Evolutionary conservation across 2,888 invertebrate genomes (phyloP).

Genomic region (Tipula confusa): DNA sequence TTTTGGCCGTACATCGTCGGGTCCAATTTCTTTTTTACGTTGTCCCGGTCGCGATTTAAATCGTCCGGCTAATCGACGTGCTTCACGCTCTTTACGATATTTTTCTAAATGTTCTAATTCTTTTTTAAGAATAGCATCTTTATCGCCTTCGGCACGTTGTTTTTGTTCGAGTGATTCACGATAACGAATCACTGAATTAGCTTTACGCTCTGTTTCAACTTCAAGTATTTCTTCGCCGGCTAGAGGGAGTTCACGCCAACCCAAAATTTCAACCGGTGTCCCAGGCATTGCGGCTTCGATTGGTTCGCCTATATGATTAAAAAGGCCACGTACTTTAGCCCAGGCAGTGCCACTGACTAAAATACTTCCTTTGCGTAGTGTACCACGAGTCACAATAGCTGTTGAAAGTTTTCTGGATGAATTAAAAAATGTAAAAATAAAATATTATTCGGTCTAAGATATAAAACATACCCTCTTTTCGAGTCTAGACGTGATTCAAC

Average conservation of each 20-base stretch:
- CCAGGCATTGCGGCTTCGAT: slow-evolving; percentile 66
- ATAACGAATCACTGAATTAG: slow-evolving; percentile 61
- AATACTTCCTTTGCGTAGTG: slow-evolving; percentile 68
- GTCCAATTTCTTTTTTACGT: slow-evolving; percentile 54
- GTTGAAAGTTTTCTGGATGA: slow-evolving; percentile 79
- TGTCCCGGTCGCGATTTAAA: slow-evolving; percentile 57
- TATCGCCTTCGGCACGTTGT: slow-evolving; percentile 61
- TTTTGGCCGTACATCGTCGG: slow-evolving; percentile 54
- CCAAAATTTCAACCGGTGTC: slow-evolving; percentile 78
- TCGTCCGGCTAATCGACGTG: slow-evolving; percentile 60
- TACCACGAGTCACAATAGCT: slow-evolving; percentile 79
- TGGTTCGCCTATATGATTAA: slow-evolving; percentile 67
- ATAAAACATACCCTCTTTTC: slow-evolving; percentile 56
- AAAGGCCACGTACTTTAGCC: slow-evolving; percentile 78
- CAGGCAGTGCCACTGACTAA: slow-evolving; percentile 80
- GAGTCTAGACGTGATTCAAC: slow-evolving; percentile 76
- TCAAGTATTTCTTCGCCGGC: slow-evolving; percentile 86
- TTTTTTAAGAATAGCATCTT: slow-evolving; percentile 60
- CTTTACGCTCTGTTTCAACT: slow-evolving; percentile 71
- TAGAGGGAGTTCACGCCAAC: slow-evolving; percentile 85
- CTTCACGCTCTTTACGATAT: slow-evolving; percentile 60
- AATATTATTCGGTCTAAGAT: background rate
- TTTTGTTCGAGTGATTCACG: slow-evolving; percentile 58
- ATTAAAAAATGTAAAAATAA: slow-evolving; percentile 29
- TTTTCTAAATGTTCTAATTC: slow-evolving; percentile 59